A percentile compares a stretch with the other conserved stretches of the same genome.
Conservation (phyloP, 2,113 vertebrate species). For the Brevimyrus niger region DNA sequence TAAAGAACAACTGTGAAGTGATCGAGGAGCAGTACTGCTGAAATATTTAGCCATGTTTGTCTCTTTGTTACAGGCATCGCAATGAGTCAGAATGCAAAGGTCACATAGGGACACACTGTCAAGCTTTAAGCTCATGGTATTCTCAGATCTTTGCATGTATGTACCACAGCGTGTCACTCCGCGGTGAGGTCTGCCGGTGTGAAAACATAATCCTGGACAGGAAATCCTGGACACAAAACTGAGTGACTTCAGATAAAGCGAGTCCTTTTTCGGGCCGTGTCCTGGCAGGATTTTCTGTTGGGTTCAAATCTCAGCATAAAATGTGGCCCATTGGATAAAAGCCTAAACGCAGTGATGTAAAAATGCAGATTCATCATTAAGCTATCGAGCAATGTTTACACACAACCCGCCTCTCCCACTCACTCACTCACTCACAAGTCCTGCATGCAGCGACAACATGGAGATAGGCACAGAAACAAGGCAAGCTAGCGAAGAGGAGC, state of each 20-base stretch:
- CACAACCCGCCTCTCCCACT: too few relatives aligned
- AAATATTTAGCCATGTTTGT: not conserved
- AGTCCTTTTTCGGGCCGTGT: not conserved
- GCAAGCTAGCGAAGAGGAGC: too few relatives aligned
- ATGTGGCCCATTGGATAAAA: not conserved
- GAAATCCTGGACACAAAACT: not conserved
- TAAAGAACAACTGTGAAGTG: not conserved
- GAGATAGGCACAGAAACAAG: too few relatives aligned
- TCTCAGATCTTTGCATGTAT: not conserved
- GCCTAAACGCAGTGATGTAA: not conserved
- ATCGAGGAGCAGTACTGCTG: not conserved
- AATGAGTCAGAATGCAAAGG: not conserved
- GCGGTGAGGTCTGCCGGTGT: not conserved
- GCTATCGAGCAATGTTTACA: not conserved
- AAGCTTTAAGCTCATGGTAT: not conserved
- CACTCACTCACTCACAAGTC: too few relatives aligned
- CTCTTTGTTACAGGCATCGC: not conserved
- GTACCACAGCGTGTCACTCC: not conserved
- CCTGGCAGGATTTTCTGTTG: not conserved
- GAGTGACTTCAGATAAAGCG: not conserved
- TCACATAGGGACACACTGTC: not conserved
- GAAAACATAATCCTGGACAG: not conserved
- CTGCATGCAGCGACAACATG: too few relatives aligned
- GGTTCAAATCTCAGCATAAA: not conserved
- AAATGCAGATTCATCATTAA: not conserved